phyloP scores from a whole-genome alignment of 2,113 vertebrate species.

The Speoplatyrhinus poulsoni region DNA sequence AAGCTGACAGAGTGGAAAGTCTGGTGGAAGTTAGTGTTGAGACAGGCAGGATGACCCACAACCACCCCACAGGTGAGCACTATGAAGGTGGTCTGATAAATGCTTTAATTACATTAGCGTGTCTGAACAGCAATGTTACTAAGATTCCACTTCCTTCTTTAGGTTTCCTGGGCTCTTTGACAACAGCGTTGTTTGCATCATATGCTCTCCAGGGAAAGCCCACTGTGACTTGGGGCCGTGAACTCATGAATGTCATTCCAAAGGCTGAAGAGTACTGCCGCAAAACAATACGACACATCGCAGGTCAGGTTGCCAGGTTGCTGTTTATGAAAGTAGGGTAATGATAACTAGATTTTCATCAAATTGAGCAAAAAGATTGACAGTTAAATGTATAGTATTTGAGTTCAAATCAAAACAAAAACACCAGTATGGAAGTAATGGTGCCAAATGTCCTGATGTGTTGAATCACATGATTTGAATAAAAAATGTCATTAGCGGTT shows the following conservation, averaged over 20 bases:
- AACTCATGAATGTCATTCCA: slow-evolving; percentile 86
- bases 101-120: neutral
- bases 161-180: slow-evolving; percentile 93
- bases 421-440: too few species aligned
- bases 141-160: slow-evolving; percentile 14
- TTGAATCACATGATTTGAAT: too few species aligned
- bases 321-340: neutral
- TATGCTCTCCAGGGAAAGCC: slow-evolving; percentile 90
- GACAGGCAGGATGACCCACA: slow-evolving; percentile 94
- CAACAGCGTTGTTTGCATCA: slow-evolving; percentile 90
- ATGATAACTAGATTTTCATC: too few species aligned
- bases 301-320: slow-evolving; percentile 75
- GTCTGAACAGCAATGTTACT: neutral
- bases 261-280: slow-evolving; percentile 91
- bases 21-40: slow-evolving; percentile 95
- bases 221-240: slow-evolving; percentile 87
- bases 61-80: slow-evolving; percentile 92
- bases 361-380: too few species aligned
- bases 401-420: too few species aligned
- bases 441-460: too few species aligned
- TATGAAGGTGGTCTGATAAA: neutral
- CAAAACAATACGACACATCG: slow-evolving; percentile 94
- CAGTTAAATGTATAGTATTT: too few species aligned
- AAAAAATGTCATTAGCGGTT: too few species aligned
- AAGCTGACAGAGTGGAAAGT: slow-evolving; percentile 84